A percentile compares a stretch with the other conserved stretches of the same genome.
Evolutionary conservation across 2,888 invertebrate species (phyloP).

Genomic region (Eilema griseolum): DNA sequence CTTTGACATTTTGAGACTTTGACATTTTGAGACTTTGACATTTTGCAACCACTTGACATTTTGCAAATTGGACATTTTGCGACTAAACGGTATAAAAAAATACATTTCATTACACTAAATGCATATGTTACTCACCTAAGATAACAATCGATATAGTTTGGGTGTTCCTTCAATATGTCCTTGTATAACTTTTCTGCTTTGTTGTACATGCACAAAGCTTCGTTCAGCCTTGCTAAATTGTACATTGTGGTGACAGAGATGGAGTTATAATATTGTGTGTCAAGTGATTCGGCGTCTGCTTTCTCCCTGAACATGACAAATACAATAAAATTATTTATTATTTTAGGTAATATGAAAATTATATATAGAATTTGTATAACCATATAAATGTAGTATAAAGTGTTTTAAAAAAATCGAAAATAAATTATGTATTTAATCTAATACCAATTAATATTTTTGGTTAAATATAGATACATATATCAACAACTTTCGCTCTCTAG

Average conservation of each 20-base stretch:
- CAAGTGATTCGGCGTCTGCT: conserved; percentile 92
- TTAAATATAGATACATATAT: no score
- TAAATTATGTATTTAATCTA: no score
- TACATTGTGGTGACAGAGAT: conserved; percentile 98
- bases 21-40: no score
- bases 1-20: no score
- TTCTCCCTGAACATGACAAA: conserved; percentile 88
- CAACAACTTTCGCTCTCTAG: no score
- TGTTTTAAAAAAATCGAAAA: no score
- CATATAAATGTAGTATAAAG: no score
- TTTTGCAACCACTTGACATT: no score
- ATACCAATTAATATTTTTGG: no score
- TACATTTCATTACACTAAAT: not conserved
- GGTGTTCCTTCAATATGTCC: conserved; percentile 98
- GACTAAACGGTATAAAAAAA: no score
- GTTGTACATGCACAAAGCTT: conserved; percentile 96
- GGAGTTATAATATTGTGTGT: conserved; percentile 97
- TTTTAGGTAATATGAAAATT: not conserved
- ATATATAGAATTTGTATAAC: not conserved
- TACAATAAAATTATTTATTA: not conserved
- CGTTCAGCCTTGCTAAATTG: conserved; percentile 97
- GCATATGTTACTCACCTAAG: conserved; percentile 78
- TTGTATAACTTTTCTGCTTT: conserved; percentile 98
- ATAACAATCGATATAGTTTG: conserved; percentile 98
- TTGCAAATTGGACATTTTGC: no score